Base-by-base conservation (phyloP, 2,888 invertebrate genomes). In the Scelioninae gen. 1 region DNA sequence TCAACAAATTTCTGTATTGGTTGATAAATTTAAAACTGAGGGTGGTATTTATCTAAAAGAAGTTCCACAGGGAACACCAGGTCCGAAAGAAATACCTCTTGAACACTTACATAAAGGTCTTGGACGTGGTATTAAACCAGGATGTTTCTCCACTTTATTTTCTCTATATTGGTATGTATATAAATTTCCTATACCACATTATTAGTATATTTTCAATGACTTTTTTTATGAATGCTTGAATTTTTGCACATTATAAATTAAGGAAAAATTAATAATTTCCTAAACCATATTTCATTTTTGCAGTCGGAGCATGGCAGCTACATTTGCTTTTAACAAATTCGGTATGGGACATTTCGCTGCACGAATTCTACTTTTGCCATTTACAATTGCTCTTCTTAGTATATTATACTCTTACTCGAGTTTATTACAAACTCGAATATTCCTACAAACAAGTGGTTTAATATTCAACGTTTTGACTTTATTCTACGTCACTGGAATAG, bases 1-100 rank as follows among this genome's bases (percentile, higher is more conserved):
- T 90, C 97, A 97, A 87, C 98, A 98, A 92, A 98, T 98, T 86
- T 96, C 97, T 3, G 96, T 97, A 0, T 92, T 98, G 13, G 98
- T 98, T 0, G 98, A 98, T 87, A 96, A 98, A 89, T 98, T 98
- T 92, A 97, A 97, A 89, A 92, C 96, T 38, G 98, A 98, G 92
- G 97, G 97, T 0, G 95, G 95, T 7, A 94, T 95, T 9, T 95
- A 96, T 86, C 94, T 96, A 91, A 96, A 96, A 89, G 95, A 92
- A 76, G 90, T 89, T 15, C 91, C 92, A 0, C 88, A 88, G 69
- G 85, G 86, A 16, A 85, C 91, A 9, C 89, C 92, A 0, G 92
- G 91, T 31, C 88, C 93, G 29, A 91, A 91, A 80, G 91, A 91
- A 34, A 82, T 89, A 0, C 87, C 90, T 16, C 79, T 91, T 6